Evolutionary conservation across 2,797 vertebrate genomes (phyloP).

Genomic region (Peromyscus attwateri): DNA sequence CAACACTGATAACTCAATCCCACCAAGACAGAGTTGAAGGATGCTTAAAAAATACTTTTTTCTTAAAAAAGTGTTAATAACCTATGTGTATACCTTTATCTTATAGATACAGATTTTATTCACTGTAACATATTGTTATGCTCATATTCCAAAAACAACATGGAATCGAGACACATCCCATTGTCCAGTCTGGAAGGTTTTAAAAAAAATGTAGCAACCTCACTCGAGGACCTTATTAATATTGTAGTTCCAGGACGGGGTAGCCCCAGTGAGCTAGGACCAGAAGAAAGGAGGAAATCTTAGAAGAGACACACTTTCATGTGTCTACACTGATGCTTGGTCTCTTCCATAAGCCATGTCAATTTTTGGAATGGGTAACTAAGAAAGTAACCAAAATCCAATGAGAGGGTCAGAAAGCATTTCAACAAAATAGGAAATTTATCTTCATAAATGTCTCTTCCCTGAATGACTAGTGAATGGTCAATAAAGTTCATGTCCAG

Average conservation of each 20-base stretch:
- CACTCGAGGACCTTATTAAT: neutral
- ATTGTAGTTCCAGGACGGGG: neutral
- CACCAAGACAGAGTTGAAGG: neutral
- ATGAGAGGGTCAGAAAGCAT: neutral
- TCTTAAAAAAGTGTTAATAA: neutral
- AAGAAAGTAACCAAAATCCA: slow-evolving; percentile 2
- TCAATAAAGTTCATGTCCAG: neutral
- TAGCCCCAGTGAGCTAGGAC: neutral
- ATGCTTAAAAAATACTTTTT: slow-evolving; percentile 23
- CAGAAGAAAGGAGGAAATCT: neutral
- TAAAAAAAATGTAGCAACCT: neutral
- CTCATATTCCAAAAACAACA: neutral
- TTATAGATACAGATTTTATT: slow-evolving; percentile 33
- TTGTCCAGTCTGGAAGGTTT: neutral
- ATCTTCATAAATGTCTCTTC: neutral
- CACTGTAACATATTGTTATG: slow-evolving; percentile 5
- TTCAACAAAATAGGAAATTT: neutral
- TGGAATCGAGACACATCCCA: neutral
- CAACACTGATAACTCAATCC: neutral
- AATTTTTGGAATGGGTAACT: neutral
- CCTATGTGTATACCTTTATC: neutral
- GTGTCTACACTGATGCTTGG: neutral
- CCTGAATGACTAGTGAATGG: neutral
- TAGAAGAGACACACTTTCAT: neutral
- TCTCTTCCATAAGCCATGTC: neutral